phyloP scores from a whole-genome alignment of 2,797 vertebrate species.

The Melanotaenia parkinsoni region DNA sequence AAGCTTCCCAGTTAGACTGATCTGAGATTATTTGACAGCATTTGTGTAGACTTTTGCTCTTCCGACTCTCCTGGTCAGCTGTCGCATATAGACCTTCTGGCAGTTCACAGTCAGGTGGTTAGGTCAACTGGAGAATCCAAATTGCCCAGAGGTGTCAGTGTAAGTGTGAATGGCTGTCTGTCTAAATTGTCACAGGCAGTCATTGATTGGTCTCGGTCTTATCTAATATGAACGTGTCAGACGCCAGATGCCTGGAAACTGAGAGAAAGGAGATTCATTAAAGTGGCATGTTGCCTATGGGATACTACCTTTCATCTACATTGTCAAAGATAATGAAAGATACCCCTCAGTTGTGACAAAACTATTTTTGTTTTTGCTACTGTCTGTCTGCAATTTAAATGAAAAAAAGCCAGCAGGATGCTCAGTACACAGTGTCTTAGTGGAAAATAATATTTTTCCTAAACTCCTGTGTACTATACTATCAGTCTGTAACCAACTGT shows the following conservation, averaged over 20 bases:
- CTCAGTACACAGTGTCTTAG: background rate
- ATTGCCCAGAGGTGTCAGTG: conserved; percentile 5
- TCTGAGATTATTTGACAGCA: background rate
- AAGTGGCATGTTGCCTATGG: background rate
- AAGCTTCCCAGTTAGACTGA: background rate
- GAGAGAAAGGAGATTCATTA: conserved; percentile 21
- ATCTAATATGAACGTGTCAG: conserved; percentile 32
- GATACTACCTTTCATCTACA: conserved; percentile 17
- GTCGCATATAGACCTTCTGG: background rate
- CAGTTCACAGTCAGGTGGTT: conserved; percentile 4
- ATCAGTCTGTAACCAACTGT: background rate
- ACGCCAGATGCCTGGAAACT: conserved; percentile 11
- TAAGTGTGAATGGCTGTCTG: conserved; percentile 16
- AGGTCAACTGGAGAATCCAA: conserved; percentile 17
- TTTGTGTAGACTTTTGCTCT: background rate
- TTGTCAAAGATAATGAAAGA: conserved; percentile 10
- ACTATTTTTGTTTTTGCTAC: background rate
- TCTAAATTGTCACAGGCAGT: conserved; percentile 2
- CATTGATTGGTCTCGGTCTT: conserved; percentile 24
- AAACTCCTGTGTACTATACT: background rate
- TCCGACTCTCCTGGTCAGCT: background rate
- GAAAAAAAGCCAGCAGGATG: background rate
- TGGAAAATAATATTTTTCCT: background rate
- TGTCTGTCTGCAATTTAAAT: conserved; percentile 1
- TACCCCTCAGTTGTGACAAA: conserved; percentile 2